Conservation (phyloP, 2,888 invertebrate genomes). For the Lobophora halterata region DNA sequence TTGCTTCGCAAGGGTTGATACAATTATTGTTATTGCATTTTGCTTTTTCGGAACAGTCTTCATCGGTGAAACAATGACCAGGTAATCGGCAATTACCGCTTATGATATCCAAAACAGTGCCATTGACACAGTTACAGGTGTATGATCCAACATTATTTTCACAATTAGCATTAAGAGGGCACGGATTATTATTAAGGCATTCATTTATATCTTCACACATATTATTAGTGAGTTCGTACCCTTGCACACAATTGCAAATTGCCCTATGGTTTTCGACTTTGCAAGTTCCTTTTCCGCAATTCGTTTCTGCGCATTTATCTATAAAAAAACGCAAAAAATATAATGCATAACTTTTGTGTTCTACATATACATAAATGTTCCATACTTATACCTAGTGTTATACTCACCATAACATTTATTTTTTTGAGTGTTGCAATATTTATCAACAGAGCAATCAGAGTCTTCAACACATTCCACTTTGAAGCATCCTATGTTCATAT, state of each 20-base stretch:
- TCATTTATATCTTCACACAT: constrained; percentile 91
- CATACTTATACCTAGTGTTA: not conserved
- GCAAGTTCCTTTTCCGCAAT: constrained; percentile 91
- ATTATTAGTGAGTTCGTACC: constrained; percentile 84
- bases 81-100: constrained; percentile 89
- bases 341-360: no score
- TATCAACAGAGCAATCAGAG: constrained; percentile 87
- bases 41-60: constrained; percentile 89
- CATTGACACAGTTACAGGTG: constrained; percentile 88
- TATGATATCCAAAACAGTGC: constrained; percentile 88
- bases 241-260: constrained; percentile 87
- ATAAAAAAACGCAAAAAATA: no score
- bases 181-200: constrained; percentile 87
- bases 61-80: constrained; percentile 89
- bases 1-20: constrained; percentile 86
- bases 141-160: constrained; percentile 89
- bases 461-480: constrained; percentile 92
- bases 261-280: constrained; percentile 86
- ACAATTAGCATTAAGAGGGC: constrained; percentile 89
- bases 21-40: constrained; percentile 88
- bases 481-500: constrained; percentile 89
- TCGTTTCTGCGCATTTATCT: constrained; percentile 90
- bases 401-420: constrained; percentile 89
- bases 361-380: no score
- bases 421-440: constrained; percentile 86